Conservation (phyloP, 2,888 invertebrate species). For the Dynastes grantii region DNA sequence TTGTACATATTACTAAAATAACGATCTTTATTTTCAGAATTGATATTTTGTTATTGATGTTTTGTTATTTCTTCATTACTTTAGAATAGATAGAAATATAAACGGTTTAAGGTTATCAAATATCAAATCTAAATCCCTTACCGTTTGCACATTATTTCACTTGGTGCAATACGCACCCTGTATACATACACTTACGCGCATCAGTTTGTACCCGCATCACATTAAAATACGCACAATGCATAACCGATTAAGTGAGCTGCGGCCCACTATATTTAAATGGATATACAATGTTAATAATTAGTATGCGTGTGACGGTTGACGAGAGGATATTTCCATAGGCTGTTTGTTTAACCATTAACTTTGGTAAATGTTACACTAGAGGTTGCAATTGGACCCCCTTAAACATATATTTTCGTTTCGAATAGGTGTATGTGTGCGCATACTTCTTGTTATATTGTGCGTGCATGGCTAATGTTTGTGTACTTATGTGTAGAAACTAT, state of each 20-base stretch:
- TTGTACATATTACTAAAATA: too few relatives aligned
- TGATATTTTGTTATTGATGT: too few relatives aligned
- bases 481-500: constrained; percentile 47
- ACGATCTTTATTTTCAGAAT: too few relatives aligned
- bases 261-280: background rate
- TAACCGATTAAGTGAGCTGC: constrained; percentile 25
- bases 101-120: too few relatives aligned
- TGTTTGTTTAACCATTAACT: constrained; percentile 67
- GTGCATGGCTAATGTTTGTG: constrained; percentile 5
- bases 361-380: constrained; percentile 64
- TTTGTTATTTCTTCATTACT: too few relatives aligned
- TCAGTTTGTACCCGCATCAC: constrained; percentile 29
- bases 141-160: too few relatives aligned
- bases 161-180: background rate
- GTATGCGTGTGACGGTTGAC: constrained; percentile 42
- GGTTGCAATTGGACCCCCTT: constrained; percentile 50
- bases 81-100: too few relatives aligned
- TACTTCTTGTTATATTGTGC: constrained; percentile 16
- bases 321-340: constrained; percentile 33
- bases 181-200: constrained; percentile 21
- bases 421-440: constrained; percentile 16
- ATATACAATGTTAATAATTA: constrained; percentile 42
- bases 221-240: constrained; percentile 21
- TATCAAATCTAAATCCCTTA: too few relatives aligned
- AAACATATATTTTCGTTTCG: constrained; percentile 43